These are phyloP conservation scores for Spatulosminthurus flaviceps DNA, from an alignment of 2,888 invertebrate species.

Conservation along the genomic window DNA sequence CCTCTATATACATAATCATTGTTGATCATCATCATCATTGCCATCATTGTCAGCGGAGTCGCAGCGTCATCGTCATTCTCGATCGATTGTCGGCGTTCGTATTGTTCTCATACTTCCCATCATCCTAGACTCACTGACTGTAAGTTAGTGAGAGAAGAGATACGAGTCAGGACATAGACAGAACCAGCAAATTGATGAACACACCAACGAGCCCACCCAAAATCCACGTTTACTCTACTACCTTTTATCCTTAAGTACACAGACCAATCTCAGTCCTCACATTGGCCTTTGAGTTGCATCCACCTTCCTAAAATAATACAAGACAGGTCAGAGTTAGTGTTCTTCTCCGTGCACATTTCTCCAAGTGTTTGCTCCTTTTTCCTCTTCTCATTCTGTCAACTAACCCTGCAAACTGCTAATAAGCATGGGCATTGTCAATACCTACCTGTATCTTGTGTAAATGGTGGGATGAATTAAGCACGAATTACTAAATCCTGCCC, in stretches of 20 bases:
- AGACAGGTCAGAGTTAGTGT: no score
- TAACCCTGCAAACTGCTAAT: no score
- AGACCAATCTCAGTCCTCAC: background rate
- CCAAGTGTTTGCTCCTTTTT: no score
- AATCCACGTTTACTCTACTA: conserved; percentile 48
- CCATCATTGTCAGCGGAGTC: conserved; percentile 8
- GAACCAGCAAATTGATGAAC: conserved; percentile 27
- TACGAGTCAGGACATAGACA: background rate
- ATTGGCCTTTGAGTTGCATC: background rate
- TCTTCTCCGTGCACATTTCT: no score
- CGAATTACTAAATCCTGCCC: no score
- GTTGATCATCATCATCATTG: conserved; percentile 33
- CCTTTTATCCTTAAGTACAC: conserved; percentile 41
- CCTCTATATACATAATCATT: conserved; percentile 24
- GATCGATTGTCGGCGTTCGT: conserved; percentile 16
- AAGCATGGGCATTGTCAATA: no score
- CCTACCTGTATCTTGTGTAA: no score
- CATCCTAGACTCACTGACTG: background rate
- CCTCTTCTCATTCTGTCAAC: no score
- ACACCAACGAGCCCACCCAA: conserved; percentile 48
- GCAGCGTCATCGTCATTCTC: conserved; percentile 6
- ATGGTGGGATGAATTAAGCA: no score
- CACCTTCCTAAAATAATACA: background rate
- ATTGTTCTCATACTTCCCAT: conserved; percentile 16
- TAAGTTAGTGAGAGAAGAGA: background rate